A percentile compares a stretch with the other conserved stretches of the same genome.
Evolutionary conservation across 2,113 vertebrate genomes (phyloP).

Genomic region (Melierax canorus): DNA sequence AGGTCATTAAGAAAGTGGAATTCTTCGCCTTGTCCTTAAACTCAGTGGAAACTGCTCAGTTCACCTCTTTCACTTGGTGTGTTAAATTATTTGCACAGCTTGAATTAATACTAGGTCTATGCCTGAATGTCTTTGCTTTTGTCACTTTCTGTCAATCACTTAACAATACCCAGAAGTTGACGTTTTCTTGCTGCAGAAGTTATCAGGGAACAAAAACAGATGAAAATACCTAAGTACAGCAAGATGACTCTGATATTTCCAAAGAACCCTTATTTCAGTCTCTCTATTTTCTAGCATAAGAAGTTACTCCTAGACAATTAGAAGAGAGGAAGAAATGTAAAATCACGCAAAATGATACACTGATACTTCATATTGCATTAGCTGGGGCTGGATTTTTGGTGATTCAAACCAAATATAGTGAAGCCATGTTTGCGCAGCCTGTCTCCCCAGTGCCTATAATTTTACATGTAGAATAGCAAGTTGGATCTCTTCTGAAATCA

Average conservation of each 20-base stretch:
- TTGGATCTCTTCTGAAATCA: not conserved
- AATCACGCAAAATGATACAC: not conserved
- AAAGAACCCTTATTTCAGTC: not conserved
- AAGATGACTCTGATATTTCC: not conserved
- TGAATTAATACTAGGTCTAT: not conserved
- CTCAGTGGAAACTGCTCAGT: conserved; percentile 10
- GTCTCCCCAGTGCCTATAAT: not conserved
- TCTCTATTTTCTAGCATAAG: not conserved
- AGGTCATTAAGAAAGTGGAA: conserved; percentile 3
- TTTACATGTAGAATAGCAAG: not conserved
- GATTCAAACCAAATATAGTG: not conserved
- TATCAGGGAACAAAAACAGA: not conserved
- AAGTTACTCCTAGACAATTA: not conserved
- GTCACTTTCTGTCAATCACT: not conserved
- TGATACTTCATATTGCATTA: not conserved
- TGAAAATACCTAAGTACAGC: not conserved
- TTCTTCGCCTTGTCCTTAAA: conserved; percentile 27
- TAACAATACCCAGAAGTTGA: not conserved
- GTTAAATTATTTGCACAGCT: conserved; percentile 53
- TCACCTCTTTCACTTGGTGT: not conserved
- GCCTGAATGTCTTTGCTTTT: not conserved
- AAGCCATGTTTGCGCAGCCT: not conserved
- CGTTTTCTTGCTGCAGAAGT: not conserved
- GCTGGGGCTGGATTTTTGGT: not conserved
- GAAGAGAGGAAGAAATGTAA: not conserved